Percentiles rank a stretch among this genome's conserved stretches.
phyloP scores from a whole-genome alignment of 2,797 vertebrate genomes.

The Micrastur ruficollis region DNA sequence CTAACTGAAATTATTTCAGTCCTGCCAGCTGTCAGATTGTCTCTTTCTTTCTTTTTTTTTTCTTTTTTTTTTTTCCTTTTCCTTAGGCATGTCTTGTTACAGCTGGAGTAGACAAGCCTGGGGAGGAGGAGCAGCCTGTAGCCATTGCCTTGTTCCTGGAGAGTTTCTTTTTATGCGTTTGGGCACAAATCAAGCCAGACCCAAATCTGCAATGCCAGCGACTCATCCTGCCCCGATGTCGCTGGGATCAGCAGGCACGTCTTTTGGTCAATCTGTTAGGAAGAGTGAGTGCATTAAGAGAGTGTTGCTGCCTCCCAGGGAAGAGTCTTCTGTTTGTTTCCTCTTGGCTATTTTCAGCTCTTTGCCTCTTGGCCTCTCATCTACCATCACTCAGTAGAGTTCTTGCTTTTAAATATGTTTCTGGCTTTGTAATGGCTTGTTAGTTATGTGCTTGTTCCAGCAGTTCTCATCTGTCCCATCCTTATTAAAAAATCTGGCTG shows the following conservation, averaged over 20 bases:
- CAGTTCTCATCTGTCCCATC: neutral
- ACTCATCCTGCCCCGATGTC: neutral
- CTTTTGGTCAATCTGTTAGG: neutral
- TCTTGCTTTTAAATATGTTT: neutral
- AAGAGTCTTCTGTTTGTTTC: neutral
- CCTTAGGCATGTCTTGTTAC: neutral
- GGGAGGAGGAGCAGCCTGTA: neutral
- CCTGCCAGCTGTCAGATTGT: neutral
- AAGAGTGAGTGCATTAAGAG: neutral
- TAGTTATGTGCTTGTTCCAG: neutral
- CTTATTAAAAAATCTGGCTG: neutral
- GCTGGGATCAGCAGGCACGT: neutral
- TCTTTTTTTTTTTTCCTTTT: neutral
- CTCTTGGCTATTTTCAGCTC: neutral
- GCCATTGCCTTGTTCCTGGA: neutral
- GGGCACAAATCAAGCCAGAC: neutral
- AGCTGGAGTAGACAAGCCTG: neutral
- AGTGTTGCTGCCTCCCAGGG: neutral
- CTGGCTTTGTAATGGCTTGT: neutral
- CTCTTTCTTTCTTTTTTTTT: neutral
- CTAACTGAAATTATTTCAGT: neutral
- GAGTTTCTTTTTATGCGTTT: neutral
- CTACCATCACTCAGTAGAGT: neutral
- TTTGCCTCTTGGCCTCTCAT: neutral
- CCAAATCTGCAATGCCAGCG: accelerated